Conservation (phyloP, 37 sponge, comb jelly and placozoan genomes). For the Cliona cf. orientalis region DNA sequence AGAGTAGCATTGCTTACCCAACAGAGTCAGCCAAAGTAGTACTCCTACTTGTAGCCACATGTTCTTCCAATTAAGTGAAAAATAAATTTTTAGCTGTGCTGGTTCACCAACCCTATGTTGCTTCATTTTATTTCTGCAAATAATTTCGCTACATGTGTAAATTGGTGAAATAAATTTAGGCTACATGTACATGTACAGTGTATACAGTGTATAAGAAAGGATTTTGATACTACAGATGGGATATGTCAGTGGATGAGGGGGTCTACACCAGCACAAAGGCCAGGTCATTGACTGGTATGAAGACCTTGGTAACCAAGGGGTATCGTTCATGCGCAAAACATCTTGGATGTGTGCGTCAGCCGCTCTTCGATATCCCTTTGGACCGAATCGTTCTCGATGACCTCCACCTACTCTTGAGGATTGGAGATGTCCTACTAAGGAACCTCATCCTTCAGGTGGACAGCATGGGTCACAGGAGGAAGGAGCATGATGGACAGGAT, state of each 20-base stretch:
- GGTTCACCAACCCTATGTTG: too few relatives aligned
- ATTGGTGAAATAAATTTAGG: too few relatives aligned
- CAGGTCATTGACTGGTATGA: background rate
- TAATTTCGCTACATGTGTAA: too few relatives aligned
- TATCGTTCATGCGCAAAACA: background rate
- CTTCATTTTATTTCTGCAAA: background rate
- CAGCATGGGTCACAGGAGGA: background rate
- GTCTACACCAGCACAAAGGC: background rate
- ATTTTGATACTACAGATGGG: slow-evolving; percentile 7
- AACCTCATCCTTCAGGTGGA: slow-evolving; percentile 5
- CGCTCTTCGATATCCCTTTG: background rate
- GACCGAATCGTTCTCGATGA: background rate
- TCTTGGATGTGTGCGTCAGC: background rate
- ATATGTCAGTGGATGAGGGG: background rate
- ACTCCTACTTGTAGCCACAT: too few relatives aligned
- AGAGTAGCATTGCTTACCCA: too few relatives aligned
- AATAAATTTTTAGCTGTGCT: too few relatives aligned
- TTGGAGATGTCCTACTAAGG: slow-evolving; percentile 1
- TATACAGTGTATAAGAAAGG: too few relatives aligned
- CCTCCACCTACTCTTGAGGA: slow-evolving; percentile 20
- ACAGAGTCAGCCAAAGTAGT: too few relatives aligned
- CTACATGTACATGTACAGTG: too few relatives aligned
- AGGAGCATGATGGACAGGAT: background rate
- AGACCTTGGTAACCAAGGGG: background rate
- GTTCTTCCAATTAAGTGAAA: too few relatives aligned